Evolutionary conservation across 1,140 invertebrate genomes (phyloP).

Genomic region (Geopemphigus sp.): DNA sequence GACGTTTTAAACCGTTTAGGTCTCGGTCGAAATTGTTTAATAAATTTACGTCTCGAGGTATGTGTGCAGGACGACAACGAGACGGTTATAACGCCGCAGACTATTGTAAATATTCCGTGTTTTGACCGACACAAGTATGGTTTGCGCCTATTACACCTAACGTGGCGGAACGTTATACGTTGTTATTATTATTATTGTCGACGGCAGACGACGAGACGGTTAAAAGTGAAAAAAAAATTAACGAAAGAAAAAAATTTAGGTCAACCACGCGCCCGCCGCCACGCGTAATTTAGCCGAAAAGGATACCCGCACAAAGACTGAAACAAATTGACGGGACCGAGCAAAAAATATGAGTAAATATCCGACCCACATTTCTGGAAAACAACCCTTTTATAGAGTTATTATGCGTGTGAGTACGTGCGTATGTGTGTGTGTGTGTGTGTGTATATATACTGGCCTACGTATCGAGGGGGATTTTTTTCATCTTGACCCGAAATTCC

Average conservation of each 20-base stretch:
- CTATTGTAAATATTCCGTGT: not conserved
- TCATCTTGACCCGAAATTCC: not conserved
- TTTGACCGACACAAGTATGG: not conserved
- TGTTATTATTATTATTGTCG: not conserved
- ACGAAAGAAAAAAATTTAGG: conserved; percentile 2
- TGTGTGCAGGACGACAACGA: too few species aligned
- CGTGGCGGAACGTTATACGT: not conserved
- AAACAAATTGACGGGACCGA: not conserved
- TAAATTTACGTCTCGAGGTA: not conserved
- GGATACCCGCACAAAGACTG: not conserved
- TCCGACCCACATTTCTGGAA: conserved; percentile 19
- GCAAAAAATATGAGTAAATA: conserved; percentile 17
- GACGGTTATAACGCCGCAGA: too few species aligned
- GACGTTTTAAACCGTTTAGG: not conserved
- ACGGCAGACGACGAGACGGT: not conserved
- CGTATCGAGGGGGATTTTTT: not conserved
- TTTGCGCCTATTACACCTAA: not conserved
- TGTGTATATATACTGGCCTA: not conserved
- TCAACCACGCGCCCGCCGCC: not conserved
- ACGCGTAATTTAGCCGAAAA: not conserved
- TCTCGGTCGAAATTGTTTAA: not conserved
- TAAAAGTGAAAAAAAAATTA: conserved; percentile 13
- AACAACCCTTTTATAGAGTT: not conserved
- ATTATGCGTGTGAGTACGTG: too few species aligned
- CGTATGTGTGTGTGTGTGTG: too few species aligned